phyloP scores from a whole-genome alignment of 2,113 vertebrate species.

The Monopterus albus region DNA sequence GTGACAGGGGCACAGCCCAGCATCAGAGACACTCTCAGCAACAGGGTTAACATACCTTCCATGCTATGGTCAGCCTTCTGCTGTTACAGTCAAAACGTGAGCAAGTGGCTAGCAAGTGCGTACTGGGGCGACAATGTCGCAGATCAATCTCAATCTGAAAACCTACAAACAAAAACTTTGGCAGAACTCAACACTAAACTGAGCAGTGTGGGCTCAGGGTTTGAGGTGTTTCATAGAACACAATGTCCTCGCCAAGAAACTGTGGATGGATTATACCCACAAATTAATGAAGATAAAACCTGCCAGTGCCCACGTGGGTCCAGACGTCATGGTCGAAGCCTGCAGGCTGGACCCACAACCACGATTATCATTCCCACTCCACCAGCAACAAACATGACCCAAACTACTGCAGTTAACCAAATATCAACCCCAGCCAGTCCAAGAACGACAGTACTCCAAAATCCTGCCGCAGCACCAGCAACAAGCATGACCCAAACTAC shows the following conservation, averaged over 20 bases:
- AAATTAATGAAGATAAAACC: not conserved
- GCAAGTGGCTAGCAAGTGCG: constrained; percentile 26
- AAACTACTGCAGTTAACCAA: too few species aligned
- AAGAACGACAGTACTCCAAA: too few species aligned
- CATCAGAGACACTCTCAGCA: not conserved
- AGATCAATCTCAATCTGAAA: not conserved
- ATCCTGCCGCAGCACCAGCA: too few species aligned
- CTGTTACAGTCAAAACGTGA: constrained; percentile 6
- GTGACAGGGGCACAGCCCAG: constrained; percentile 31
- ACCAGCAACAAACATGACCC: too few species aligned
- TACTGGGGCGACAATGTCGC: constrained; percentile 10
- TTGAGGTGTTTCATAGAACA: constrained; percentile 28
- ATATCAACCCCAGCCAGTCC: too few species aligned
- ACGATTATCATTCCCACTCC: too few species aligned
- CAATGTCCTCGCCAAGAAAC: constrained; percentile 25
- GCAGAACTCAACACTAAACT: constrained; percentile 5
- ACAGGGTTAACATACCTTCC: constrained; percentile 32
- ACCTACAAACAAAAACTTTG: constrained; percentile 21
- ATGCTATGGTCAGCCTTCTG: constrained; percentile 58
- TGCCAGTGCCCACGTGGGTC: not conserved
- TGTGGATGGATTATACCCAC: constrained; percentile 19
- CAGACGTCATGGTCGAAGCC: too few species aligned
- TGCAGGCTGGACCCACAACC: too few species aligned
- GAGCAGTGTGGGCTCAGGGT: not conserved
- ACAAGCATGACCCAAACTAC: too few species aligned